Evolutionary conservation across 2,888 invertebrate genomes (phyloP), one percentile per base, ranked within the genome.

Genomic region (Hartigia nigra): DNA sequence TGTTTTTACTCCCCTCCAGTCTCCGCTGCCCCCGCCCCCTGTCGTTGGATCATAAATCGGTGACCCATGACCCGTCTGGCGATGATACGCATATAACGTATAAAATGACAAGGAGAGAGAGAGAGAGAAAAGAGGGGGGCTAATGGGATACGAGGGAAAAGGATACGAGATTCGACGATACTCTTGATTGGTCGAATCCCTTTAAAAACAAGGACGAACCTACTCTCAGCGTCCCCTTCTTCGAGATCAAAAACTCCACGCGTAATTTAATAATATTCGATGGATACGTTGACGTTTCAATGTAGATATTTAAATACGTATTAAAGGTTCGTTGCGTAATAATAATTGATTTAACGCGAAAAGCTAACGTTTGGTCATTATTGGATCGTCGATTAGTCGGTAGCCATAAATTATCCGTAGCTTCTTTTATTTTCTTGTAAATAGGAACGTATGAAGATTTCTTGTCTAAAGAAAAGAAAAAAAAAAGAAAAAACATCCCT

Each of bases 361-460:
- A 23, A 9, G 55, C 55, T 55, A 55, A 1, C 23, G 23, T 23
- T 55, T 2, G 55, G 14, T n/a, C n/a, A 55, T 55, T 55, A 55
- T 55, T 9, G 39, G 23, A 55, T 55, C 23, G 9, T 23, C 1
- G 2, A 55, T 55, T 23, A 23, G 23, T 55, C 9, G 2, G 23
- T 80, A 81, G 75, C 80, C 78, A 76, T 75, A 70, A 23, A 14
- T 23, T 55, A 23, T 55, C 77, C 81, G 84, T 86, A 88, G 86
- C 84, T 87, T 87, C 82, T 87, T 85, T 82, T 79, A 81, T 84
- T 84, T 84, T 86, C 85, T 86, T 88, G 88, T 88, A 88, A 87
- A 88, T 88, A 88, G 31, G 78, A 32, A 75, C 77, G 77, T 78
- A 77, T 23, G n/a, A 77, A 69, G 3, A 12, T 34, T 72, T 31